Conservation (phyloP, 2,888 invertebrate genomes). For the Chalcosyrphus nemorum region DNA sequence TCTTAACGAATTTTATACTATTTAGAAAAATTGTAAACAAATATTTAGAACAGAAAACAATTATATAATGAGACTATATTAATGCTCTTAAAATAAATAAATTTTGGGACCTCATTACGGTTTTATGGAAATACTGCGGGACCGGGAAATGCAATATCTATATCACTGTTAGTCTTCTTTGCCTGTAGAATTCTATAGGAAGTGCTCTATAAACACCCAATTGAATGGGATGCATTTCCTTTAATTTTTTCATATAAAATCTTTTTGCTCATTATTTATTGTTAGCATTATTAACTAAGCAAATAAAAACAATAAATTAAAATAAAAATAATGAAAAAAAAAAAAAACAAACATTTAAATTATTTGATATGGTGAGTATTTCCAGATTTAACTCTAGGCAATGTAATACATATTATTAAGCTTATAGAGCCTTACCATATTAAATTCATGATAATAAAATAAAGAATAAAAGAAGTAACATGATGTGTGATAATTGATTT, state of each 20-base stretch:
- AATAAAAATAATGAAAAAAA: conserved; percentile 16
- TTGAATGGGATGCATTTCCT: conserved; percentile 57
- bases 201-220: conserved; percentile 45
- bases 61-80: conserved; percentile 11
- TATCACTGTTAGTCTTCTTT: conserved; percentile 16
- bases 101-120: conserved; percentile 44
- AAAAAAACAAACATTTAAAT: conserved; percentile 22
- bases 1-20: conserved; percentile 69
- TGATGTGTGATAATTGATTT: conserved; percentile 49
- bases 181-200: background rate
- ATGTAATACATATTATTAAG: conserved; percentile 12
- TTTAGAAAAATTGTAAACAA: conserved; percentile 58
- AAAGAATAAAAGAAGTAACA: conserved; percentile 17
- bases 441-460: conserved; percentile 5
- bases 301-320: conserved; percentile 42
- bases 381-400: conserved; percentile 16
- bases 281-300: conserved; percentile 35
- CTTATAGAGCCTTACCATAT: conserved; percentile 12
- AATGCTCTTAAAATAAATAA: conserved; percentile 29
- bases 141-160: conserved; percentile 38
- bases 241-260: conserved; percentile 20
- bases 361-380: conserved; percentile 32
- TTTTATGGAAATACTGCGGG: conserved; percentile 36
- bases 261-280: conserved; percentile 2
- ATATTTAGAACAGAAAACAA: conserved; percentile 4